Evolutionary conservation across 2,113 vertebrate species (phyloP), one percentile per base, ranked within the genome.

Genomic region (Ellobius talpinus): DNA sequence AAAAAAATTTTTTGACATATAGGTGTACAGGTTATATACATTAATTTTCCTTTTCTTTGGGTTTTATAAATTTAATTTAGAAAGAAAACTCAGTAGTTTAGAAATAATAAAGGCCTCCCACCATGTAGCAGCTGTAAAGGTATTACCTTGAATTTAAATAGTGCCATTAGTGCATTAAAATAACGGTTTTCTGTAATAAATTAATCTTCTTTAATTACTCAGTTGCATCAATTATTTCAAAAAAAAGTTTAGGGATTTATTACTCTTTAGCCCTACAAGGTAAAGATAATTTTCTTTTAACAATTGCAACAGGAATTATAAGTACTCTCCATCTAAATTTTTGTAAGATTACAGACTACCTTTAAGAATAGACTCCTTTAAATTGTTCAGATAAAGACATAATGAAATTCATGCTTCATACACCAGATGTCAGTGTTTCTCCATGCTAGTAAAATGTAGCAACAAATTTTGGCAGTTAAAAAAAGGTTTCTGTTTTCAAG

Each of bases 401-500:
- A 96, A 97, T 97, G 97, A 97, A 98, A 96, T 95, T 73, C 52
- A 68, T 55, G 14, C 0, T 86, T 74, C 17, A 87, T 73, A 92
- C 98, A 98, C 97, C 45, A 98, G 98, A 96, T 98, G 98, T 98
- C 98, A 98, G 96, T 98, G 93, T 96, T 65, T 97, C 96, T 92
- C 97, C 95, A 96, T 4, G 23, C 16, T 96, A 97, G 0, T 17
- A 45, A 87, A 96, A 9, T 29, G 47, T 4, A 86, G 7, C 86
- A 68, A 95, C 87, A 97, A 97, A 95, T 98, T 98, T 97, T 98
- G 98, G 98, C 98, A 98, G 98, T 89, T 97, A 97, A 97, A 97
- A 98, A 96, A 94, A 14, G 0, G 52, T 93, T 87, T 90, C 50
- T 81, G 29, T 88, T 96, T 47, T 91, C 89, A 94, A 87, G 8